Percentiles rank a stretch among this genome's conserved stretches.
These are phyloP conservation scores for Tragulus kanchil DNA, from an alignment of 2,113 vertebrate species.

Conservation along the genomic window DNA sequence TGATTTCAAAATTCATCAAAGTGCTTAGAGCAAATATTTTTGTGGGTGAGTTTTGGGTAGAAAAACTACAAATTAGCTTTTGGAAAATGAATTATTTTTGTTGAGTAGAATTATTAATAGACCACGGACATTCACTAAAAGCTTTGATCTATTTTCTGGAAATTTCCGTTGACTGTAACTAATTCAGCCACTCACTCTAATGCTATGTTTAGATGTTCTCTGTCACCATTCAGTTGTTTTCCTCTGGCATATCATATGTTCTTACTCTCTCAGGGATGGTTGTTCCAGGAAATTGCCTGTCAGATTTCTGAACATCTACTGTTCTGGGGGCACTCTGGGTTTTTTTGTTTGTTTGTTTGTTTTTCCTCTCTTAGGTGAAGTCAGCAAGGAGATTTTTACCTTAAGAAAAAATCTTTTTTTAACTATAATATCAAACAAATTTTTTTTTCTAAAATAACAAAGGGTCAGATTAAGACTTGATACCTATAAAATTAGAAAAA, in stretches of 20 bases:
- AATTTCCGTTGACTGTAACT: constrained; percentile 61
- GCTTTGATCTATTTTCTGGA: constrained; percentile 71
- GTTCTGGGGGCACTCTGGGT: neutral
- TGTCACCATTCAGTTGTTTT: constrained; percentile 63
- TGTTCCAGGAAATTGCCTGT: constrained; percentile 73
- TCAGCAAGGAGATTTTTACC: neutral
- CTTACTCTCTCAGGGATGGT: constrained; percentile 13
- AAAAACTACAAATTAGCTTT: constrained; percentile 60
- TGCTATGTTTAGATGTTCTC: constrained; percentile 68
- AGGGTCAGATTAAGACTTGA: neutral
- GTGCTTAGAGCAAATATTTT: neutral
- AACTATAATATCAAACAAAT: neutral
- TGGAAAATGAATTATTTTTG: constrained; percentile 47
- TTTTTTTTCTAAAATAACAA: constrained; percentile 19
- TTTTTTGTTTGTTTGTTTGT: neutral
- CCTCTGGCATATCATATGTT: constrained; percentile 23
- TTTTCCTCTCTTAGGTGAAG: constrained; percentile 1
- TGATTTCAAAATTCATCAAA: constrained; percentile 33
- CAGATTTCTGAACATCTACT: constrained; percentile 41
- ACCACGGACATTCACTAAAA: constrained; percentile 67
- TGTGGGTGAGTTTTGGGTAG: neutral
- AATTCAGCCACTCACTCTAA: constrained; percentile 71
- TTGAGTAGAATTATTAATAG: constrained; percentile 39
- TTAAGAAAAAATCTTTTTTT: neutral
- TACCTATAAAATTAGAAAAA: neutral